Base-by-base conservation (phyloP, 2,888 invertebrate species). In the Lasioglossum marginatum region DNA sequence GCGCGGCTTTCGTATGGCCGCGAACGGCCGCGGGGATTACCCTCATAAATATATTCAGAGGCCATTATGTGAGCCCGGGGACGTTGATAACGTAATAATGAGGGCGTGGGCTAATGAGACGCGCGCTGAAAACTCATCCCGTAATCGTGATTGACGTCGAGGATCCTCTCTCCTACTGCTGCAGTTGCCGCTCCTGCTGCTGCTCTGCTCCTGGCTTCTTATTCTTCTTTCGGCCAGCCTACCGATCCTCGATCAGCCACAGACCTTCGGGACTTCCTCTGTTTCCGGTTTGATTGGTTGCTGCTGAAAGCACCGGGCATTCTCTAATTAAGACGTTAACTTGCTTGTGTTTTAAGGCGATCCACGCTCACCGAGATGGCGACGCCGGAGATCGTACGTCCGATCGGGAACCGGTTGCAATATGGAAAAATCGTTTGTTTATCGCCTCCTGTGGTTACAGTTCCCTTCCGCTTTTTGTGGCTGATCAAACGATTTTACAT, bases 41-140 rank as follows among this genome's bases (percentile, higher is more conserved):
- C 91, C 93, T 93, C 93, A 93, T 94, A 93, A 94, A 94, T 93
- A 92, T 92, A 90, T 89, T 89, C 91, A 87, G 87, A 87, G 85
- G 78, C 91, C 88, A 92, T 93, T 93, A 93, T 91, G 84, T 91
- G 88, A 88, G 87, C 88, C 87, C 71, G 87, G 78, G 90, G 91
- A 93, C 93, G 92, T 93, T 93, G 94, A 94, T 94, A 94, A 93
- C 93, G 92, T 93, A 93, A 93, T 94, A 94, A 93, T 93, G 93
- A 94, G 92, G 91, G 92, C 93, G 92, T 92, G 91, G 92, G 91
- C 92, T 93, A 94, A 94, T 93, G 92, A 93, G 92, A 90, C 89
- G 88, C 89, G 87, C 87, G 87, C 83, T 89, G 90, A 91, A 90
- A 92, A 89, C 87, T 89, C 89, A 88, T 87, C 82, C 86, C 82